Conservation (phyloP, 2,888 invertebrate genomes). For the Phoenoteleia sp. region DNA sequence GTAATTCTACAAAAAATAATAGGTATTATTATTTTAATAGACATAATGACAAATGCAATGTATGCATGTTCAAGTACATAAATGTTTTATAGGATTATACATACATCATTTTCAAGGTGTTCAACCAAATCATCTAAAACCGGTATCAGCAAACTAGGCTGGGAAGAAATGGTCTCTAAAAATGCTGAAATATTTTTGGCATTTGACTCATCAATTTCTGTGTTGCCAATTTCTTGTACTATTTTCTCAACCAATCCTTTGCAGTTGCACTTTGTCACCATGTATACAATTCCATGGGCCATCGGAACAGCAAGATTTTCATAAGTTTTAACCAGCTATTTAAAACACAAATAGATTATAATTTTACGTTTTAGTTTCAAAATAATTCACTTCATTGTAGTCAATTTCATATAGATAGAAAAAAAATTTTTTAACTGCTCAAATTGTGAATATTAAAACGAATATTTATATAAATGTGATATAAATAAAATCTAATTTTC, state of each 20-base stretch:
- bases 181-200: slow-evolving; percentile 83
- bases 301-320: slow-evolving; percentile 91
- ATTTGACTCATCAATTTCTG: slow-evolving; percentile 88
- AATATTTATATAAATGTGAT: too few relatives aligned
- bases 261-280: slow-evolving; percentile 90
- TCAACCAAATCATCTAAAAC: slow-evolving; percentile 81
- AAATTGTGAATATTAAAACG: too few relatives aligned
- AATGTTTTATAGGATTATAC: too few relatives aligned
- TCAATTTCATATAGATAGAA: too few relatives aligned
- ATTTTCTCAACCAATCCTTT: slow-evolving; percentile 92
- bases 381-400: too few relatives aligned
- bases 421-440: too few relatives aligned
- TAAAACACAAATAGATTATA: slow-evolving; percentile 82
- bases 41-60: too few relatives aligned
- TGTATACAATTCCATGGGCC: slow-evolving; percentile 90
- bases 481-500: too few relatives aligned
- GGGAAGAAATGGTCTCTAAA: slow-evolving; percentile 80
- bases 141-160: slow-evolving; percentile 81
- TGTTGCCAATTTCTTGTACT: slow-evolving; percentile 91
- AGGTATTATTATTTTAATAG: too few relatives aligned
- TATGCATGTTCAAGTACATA: too few relatives aligned
- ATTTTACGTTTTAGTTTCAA: too few relatives aligned
- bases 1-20: slow-evolving; percentile 87
- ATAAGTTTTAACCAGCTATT: slow-evolving; percentile 91
- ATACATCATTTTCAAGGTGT: slow-evolving; percentile 82